Percentiles rank a stretch among this genome's conserved stretches.
phyloP scores from a whole-genome alignment of 1,140 invertebrate genomes.

The Stegodyphus dumicola region DNA sequence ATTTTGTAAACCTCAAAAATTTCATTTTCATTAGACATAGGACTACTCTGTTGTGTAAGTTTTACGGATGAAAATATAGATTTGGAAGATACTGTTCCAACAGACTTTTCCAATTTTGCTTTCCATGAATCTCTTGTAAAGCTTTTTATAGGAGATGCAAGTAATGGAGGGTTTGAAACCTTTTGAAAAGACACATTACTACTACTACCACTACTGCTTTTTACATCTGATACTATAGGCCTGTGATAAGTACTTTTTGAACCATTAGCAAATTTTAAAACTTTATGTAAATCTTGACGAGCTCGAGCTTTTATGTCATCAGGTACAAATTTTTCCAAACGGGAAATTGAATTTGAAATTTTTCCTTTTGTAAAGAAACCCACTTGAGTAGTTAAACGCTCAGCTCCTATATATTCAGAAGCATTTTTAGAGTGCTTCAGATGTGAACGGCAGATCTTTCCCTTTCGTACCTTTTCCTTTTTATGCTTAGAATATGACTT shows the following conservation, averaged over 20 bases:
- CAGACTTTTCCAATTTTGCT: not conserved
- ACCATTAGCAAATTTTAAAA: slow-evolving; percentile 15
- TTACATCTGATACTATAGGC: not conserved
- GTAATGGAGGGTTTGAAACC: not conserved
- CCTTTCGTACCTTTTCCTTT: not conserved
- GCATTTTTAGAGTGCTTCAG: slow-evolving; percentile 12
- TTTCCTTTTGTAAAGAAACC: slow-evolving; percentile 46
- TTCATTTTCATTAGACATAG: not conserved
- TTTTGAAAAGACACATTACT: not conserved
- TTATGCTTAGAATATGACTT: not conserved
- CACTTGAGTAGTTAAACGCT: slow-evolving; percentile 31
- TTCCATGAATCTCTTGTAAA: not conserved
- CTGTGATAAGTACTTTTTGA: not conserved
- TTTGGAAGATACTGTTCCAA: not conserved
- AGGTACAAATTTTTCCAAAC: slow-evolving; percentile 23
- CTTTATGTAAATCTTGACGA: slow-evolving; percentile 29
- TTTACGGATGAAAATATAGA: not conserved
- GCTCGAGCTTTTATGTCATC: slow-evolving; percentile 1
- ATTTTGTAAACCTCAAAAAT: not conserved
- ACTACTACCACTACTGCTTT: too few species aligned
- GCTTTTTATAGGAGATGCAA: not conserved
- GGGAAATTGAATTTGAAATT: slow-evolving; percentile 46
- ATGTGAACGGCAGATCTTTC: not conserved
- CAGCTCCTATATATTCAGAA: slow-evolving; percentile 29
- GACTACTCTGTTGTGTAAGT: too few species aligned